Conservation (phyloP, 2,113 vertebrate genomes). For the Megaceryle maxima region DNA sequence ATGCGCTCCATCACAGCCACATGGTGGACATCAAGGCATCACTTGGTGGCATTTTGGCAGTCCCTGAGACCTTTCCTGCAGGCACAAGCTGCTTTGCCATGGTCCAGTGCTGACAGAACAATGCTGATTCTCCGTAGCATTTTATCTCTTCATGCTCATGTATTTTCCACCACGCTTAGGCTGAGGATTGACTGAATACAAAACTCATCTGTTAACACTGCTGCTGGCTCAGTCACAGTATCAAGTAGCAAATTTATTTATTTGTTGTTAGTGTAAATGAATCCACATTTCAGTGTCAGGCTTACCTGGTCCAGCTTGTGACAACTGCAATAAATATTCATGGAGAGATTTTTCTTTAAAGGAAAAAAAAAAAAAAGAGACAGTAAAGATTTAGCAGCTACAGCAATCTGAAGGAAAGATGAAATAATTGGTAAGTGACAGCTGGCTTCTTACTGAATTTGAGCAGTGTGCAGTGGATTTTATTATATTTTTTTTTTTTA, state of each 20-base stretch:
- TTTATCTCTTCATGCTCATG: background rate
- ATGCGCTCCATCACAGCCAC: rapidly evolving
- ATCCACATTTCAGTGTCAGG: background rate
- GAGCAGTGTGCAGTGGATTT: background rate
- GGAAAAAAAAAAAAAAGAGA: background rate
- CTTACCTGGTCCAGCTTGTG: background rate
- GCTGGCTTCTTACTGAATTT: background rate
- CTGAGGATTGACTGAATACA: background rate
- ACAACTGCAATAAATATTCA: background rate
- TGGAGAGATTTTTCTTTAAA: background rate
- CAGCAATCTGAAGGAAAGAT: background rate
- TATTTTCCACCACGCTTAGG: background rate
- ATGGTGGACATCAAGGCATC: background rate
- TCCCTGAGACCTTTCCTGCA: rapidly evolving
- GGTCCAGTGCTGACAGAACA: rapidly evolving
- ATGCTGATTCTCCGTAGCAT: background rate
- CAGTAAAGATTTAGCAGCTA: background rate
- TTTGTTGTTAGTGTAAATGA: background rate
- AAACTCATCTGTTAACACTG: background rate
- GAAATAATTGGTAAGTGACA: background rate
- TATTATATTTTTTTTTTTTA: background rate
- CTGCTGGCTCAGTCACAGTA: background rate
- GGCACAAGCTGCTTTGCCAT: rapidly evolving
- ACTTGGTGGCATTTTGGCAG: background rate
- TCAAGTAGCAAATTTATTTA: background rate